Evolutionary conservation across 1,140 invertebrate species (phyloP).

Genomic region (Acromyrmex charruanus): DNA sequence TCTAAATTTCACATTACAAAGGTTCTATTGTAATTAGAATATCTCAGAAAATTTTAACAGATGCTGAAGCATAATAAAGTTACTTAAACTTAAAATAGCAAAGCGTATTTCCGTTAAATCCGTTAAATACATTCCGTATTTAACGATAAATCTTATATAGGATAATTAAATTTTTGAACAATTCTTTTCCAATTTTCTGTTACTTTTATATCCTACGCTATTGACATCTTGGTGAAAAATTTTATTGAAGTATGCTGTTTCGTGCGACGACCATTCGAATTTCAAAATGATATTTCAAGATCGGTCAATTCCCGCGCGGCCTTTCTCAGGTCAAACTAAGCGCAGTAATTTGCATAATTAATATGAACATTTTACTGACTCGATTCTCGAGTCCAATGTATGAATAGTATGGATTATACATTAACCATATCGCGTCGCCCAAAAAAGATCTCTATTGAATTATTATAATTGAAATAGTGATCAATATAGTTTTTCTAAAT

Average conservation of each 20-base stretch:
- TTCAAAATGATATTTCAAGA: constrained; percentile 35
- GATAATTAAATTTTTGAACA: neutral
- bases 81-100: too few species aligned
- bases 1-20: neutral
- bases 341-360: constrained; percentile 40
- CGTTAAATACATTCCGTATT: too few species aligned
- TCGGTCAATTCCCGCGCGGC: neutral
- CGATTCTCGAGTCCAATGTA: neutral
- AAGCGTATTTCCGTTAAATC: neutral
- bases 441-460: neutral
- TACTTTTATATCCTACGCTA: neutral
- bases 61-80: too few species aligned
- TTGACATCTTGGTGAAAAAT: neutral
- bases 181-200: neutral
- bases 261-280: neutral
- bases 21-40: neutral
- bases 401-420: neutral
- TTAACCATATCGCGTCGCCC: neutral
- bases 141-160: too few species aligned
- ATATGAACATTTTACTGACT: constrained; percentile 12
- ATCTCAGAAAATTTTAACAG: neutral
- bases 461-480: neutral
- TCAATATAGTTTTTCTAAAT: neutral
- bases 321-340: neutral
- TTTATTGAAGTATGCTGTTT: constrained; percentile 31